Evolutionary conservation across 2,113 vertebrate species (phyloP).

Genomic region (Mesembrinibis cayennensis): DNA sequence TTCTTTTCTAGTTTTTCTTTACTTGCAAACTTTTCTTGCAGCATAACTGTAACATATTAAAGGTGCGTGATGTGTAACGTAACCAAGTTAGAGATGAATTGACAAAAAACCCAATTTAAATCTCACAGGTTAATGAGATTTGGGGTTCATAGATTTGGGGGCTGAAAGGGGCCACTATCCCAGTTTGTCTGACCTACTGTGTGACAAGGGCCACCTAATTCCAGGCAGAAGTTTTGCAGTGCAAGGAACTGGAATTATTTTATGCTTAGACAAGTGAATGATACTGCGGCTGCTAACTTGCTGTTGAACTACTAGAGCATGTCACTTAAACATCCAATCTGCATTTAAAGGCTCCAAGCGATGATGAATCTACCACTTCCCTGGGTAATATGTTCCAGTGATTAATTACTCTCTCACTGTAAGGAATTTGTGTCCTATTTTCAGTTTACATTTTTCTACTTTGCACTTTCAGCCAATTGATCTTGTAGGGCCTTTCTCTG

Average conservation of each 20-base stretch:
- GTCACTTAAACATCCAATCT: constrained; percentile 13
- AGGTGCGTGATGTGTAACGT: neutral
- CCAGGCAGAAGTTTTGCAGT: neutral
- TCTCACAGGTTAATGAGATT: neutral
- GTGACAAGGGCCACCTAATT: neutral
- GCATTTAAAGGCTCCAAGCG: neutral
- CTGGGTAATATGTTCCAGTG: neutral
- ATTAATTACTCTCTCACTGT: constrained; percentile 48
- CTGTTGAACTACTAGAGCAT: neutral
- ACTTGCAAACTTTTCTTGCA: neutral
- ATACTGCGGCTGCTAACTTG: neutral
- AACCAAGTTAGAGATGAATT: neutral
- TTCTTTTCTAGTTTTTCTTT: neutral
- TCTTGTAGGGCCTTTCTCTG: constrained; percentile 3
- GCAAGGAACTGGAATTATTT: neutral
- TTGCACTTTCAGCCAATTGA: neutral
- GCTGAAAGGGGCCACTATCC: neutral
- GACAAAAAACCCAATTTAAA: neutral
- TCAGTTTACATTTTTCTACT: constrained; percentile 49
- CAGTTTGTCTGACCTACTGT: neutral
- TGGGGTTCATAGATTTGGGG: neutral
- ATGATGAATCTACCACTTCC: constrained; percentile 60
- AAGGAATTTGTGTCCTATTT: constrained; percentile 49
- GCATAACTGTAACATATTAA: neutral
- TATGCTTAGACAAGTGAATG: neutral